Base-by-base conservation (phyloP, 2,797 vertebrate genomes). In the Paramormyrops hopkinsi region DNA sequence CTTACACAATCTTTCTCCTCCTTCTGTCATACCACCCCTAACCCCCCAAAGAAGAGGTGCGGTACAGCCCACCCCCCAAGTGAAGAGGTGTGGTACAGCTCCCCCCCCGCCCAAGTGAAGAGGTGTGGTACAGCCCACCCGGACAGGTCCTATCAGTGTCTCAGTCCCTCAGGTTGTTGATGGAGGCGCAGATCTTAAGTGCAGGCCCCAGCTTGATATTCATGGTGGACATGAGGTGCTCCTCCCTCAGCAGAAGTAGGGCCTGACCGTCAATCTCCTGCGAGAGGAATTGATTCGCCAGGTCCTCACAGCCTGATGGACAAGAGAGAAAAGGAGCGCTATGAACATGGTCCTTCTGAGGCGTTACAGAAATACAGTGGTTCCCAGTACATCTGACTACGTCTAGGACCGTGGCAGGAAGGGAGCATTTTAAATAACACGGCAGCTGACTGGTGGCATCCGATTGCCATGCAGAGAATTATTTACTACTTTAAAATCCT, bases 231-330 rank as follows among this genome's bases (percentile, higher is more conserved):
- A 99, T 99, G 88, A 99, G 98, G 93, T 99, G 99, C 90, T 99
- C 99, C 94, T 99, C 99, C 91, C 98, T 97, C 90, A 99, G 94
- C 88, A 99, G 95, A 90, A 99, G 95, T 92, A 99, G 97, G 88
- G 99, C 99, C 94, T 99, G 99, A 33, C 99, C 99, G 83, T 99
- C 99, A 79, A 99, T 99, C 94, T 99, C 99, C 95, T 99, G 99
- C 25, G 97, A 97, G 95, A 98, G 96, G 94, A 99, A 99, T 92
- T 99, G 98, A 92, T 97, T 95, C 0, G 98, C 98, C 89, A 99
- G 96, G 93, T 99, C 98, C 91, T 99, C 98, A 90, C 99, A 99
- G 92, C 99, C 99, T 99, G 91, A 6, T 29, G 86, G 46, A n/a
- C 14, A 6, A 76, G 25, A 83, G 59, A 82, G 8, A 76, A 46